Conservation (phyloP, 2,888 invertebrate species). For the Drosophila buzzatii region DNA sequence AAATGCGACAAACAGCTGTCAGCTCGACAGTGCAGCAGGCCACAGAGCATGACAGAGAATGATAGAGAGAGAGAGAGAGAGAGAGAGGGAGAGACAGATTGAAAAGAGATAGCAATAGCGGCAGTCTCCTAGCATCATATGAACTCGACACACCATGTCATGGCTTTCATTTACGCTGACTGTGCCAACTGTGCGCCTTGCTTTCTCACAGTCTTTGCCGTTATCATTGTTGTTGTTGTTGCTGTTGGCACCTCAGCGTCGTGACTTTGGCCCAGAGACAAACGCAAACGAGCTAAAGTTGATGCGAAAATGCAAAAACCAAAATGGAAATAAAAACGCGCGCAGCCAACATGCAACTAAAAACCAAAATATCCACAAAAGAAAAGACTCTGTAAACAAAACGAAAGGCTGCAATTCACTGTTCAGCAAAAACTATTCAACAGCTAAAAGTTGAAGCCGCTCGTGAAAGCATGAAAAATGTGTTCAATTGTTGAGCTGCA, state of each 20-base stretch:
- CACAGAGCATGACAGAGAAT: constrained; percentile 11
- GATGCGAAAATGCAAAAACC: constrained; percentile 6
- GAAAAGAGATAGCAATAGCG: constrained; percentile 1
- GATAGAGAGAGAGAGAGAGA: constrained; percentile 1
- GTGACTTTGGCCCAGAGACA: constrained; percentile 59
- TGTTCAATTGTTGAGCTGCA: constrained; percentile 49
- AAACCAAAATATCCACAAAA: constrained; percentile 48
- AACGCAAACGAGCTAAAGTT: constrained; percentile 24
- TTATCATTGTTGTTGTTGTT: constrained; percentile 14
- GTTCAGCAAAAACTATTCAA: constrained; percentile 31
- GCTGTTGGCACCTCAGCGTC: constrained; percentile 36
- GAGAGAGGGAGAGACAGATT: no score
- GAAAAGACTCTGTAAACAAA: constrained; percentile 54
- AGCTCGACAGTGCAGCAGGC: constrained; percentile 61
- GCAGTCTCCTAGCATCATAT: constrained; percentile 57
- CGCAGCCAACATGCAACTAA: constrained; percentile 51
- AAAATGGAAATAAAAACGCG: constrained; percentile 12
- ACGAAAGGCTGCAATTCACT: constrained; percentile 17
- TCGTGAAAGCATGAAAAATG: constrained; percentile 33
- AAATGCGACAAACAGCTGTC: constrained; percentile 78
- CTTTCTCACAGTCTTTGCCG: constrained; percentile 1
- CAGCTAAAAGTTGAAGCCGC: constrained; percentile 39
- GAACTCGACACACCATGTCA: constrained; percentile 67
- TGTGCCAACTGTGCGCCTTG: constrained; percentile 55
- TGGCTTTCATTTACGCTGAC: constrained; percentile 68